Percentiles rank a stretch among this genome's conserved stretches.
These are phyloP conservation scores for Prunella himalayana DNA, from an alignment of 2,113 vertebrate genomes.

Conservation along the genomic window DNA sequence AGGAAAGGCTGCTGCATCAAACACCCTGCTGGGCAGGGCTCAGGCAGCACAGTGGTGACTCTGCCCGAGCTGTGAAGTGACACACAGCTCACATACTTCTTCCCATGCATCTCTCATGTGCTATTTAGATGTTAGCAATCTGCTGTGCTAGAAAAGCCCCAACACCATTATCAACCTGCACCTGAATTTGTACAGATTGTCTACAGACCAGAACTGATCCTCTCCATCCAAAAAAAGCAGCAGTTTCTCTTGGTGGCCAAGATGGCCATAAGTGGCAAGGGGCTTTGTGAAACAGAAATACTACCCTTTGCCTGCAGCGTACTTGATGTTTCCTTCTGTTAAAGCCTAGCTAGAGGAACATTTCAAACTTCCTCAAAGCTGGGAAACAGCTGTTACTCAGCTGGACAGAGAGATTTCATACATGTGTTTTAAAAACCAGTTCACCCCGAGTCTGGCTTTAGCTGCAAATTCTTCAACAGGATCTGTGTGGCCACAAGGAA, in stretches of 20 bases:
- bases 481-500: background rate
- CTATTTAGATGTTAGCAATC: background rate
- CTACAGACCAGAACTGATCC: background rate
- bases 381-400: background rate
- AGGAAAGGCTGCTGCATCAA: background rate
- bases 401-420: background rate
- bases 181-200: background rate
- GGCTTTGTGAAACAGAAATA: background rate
- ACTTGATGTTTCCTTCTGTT: background rate
- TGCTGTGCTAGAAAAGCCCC: background rate
- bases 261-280: background rate
- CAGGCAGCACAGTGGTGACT: background rate
- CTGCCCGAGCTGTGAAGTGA: background rate
- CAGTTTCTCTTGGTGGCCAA: background rate
- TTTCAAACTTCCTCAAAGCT: background rate
- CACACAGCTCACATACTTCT: rapidly evolving
- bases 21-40: background rate
- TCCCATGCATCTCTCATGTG: background rate
- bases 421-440: background rate
- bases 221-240: background rate
- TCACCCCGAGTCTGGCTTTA: rapidly evolving
- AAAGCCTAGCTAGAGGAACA: background rate
- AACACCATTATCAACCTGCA: rapidly evolving
- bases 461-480: background rate
- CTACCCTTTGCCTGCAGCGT: background rate